A percentile compares a stretch with the other conserved stretches of the same genome.
These are phyloP conservation scores for Ligdia adustata DNA, from an alignment of 2,888 invertebrate genomes.

Conservation along the genomic window DNA sequence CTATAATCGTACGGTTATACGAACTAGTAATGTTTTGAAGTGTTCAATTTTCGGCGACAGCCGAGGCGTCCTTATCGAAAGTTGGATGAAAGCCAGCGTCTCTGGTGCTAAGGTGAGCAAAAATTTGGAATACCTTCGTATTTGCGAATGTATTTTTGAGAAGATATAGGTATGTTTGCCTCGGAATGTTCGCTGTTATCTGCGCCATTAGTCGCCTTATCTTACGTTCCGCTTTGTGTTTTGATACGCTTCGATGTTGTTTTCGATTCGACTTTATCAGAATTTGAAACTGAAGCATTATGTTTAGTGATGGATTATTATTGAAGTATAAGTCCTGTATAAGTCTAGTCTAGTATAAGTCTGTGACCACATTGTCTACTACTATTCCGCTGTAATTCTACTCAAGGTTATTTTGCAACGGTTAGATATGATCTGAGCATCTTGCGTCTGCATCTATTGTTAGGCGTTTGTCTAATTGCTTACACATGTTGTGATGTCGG, in stretches of 20 bases:
- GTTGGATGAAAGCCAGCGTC: slow-evolving; percentile 82
- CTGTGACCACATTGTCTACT: no score
- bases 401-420: slow-evolving; percentile 24
- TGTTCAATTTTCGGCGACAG: slow-evolving; percentile 73
- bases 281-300: slow-evolving; percentile 17
- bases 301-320: no score
- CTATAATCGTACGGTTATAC: slow-evolving; percentile 23
- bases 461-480: slow-evolving; percentile 38
- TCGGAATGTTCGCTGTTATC: slow-evolving; percentile 52
- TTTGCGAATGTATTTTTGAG: slow-evolving; percentile 45
- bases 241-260: slow-evolving; percentile 50
- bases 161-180: slow-evolving; percentile 34
- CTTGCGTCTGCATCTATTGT: slow-evolving; percentile 32
- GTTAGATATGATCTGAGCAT: slow-evolving; percentile 27
- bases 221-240: slow-evolving; percentile 49
- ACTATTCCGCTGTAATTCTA: not conserved
- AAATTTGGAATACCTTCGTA: slow-evolving; percentile 48
- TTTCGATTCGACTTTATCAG: slow-evolving; percentile 47
- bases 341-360: not conserved
- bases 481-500: slow-evolving; percentile 34
- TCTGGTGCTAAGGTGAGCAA: slow-evolving; percentile 76
- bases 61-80: slow-evolving; percentile 68
- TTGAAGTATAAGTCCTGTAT: not conserved
- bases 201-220: slow-evolving; percentile 55
- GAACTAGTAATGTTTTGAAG: slow-evolving; percentile 55